phyloP scores from a whole-genome alignment of 2,113 vertebrate species.

The Puffinus mauretanicus region DNA sequence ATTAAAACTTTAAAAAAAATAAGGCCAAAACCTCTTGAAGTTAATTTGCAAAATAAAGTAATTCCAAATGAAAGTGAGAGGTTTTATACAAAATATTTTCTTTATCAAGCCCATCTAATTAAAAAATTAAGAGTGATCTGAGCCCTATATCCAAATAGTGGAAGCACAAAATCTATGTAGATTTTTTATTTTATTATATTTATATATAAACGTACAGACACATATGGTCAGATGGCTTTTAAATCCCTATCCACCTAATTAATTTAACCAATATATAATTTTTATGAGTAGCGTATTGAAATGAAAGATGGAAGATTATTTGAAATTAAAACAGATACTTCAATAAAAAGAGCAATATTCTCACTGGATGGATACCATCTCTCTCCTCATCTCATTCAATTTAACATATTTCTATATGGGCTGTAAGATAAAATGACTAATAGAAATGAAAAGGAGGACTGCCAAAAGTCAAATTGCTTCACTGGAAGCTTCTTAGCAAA shows the following conservation, averaged over 20 bases:
- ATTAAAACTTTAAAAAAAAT: background rate
- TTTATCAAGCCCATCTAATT: background rate
- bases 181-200: background rate
- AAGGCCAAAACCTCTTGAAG: background rate
- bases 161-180: background rate
- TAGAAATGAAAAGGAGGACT: background rate
- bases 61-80: background rate
- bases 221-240: background rate
- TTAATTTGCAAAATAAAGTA: background rate
- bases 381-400: background rate
- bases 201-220: background rate
- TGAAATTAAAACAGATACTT: constrained; percentile 21
- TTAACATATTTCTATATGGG: background rate
- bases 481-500: constrained; percentile 18
- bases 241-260: background rate
- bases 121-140: background rate
- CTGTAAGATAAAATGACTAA: constrained; percentile 27
- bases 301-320: background rate
- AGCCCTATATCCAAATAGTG: background rate
- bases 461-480: constrained; percentile 6
- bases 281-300: background rate
- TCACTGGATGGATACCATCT: background rate
- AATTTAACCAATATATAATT: background rate
- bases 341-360: constrained; percentile 9
- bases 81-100: background rate